Base-by-base conservation (phyloP, 2,888 invertebrate genomes). In the Leptopilina syphax region DNA sequence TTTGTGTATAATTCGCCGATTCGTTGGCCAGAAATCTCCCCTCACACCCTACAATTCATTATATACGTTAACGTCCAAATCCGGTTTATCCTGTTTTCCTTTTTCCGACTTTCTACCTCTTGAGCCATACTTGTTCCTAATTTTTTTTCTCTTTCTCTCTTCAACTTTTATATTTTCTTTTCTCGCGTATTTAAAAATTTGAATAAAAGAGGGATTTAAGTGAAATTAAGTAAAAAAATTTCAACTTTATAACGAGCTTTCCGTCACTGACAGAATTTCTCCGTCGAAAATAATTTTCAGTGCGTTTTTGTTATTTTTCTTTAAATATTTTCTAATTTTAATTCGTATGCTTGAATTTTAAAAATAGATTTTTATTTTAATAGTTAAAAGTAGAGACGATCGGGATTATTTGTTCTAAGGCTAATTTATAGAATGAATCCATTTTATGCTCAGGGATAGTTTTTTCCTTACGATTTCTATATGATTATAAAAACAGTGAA, bases 1-100 rank as follows among this genome's bases (percentile, higher is more conserved):
- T 86, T 86, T 85, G 83, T 85, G 85, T 84, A 85, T 86, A 87
- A 87, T 86, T 86, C 82, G 81, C 82, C 85, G 82, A 87, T 87
- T 85, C 85, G 83, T 80, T 80, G 76, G 80, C 81, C 82, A 80
- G 82, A 85, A 85, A 8, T 6, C 44, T 8, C 44, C 44, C 44
- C 44, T 44, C 44, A 7, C 83, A 81, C 81, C 76, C 83, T 79
- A 77, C 73, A 70, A 68, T 77, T 80, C 80, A 82, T 81, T 83
- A 82, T 80, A 81, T 76, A 44, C 44, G 27, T 54, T 60, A 57
- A 73, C 34, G 27, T n/a, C 54, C 57, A 73, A 73, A 73, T 73
- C 73, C 73, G 73, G 54, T 41, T 57, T 57, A 57, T 34, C 57
- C 34, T 44, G 54, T 27, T 73, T 54, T 34, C 4, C 10, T 54